Evolutionary conservation across 2,888 invertebrate species (phyloP).

Genomic region (Thymelicus acteon): DNA sequence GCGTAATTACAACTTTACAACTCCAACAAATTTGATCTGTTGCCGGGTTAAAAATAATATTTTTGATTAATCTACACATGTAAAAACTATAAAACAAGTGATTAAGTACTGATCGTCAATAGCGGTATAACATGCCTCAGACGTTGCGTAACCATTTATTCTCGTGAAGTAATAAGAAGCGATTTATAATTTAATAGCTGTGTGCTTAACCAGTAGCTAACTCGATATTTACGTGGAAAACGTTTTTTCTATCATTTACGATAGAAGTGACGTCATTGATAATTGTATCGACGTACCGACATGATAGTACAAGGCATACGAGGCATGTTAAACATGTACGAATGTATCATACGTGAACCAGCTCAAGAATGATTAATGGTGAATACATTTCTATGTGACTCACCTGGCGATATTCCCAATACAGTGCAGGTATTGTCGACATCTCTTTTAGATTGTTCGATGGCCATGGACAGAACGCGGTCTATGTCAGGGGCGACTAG

Average conservation of each 20-base stretch:
- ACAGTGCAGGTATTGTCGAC: slow-evolving; percentile 93
- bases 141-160: slow-evolving; percentile 73
- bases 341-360: slow-evolving; percentile 38
- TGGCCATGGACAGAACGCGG: slow-evolving; percentile 92
- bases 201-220: slow-evolving; percentile 60
- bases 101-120: slow-evolving; percentile 55
- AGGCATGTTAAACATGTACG: slow-evolving; percentile 38
- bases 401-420: slow-evolving; percentile 95
- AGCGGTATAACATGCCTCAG: slow-evolving; percentile 52
- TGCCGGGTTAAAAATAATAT: not conserved
- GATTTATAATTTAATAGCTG: slow-evolving; percentile 66
- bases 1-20: slow-evolving; percentile 23
- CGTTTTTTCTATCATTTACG: slow-evolving; percentile 61
- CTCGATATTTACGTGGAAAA: slow-evolving; percentile 59
- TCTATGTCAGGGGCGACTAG: slow-evolving; percentile 91
- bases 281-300: slow-evolving; percentile 45
- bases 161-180: slow-evolving; percentile 66
- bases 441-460: slow-evolving; percentile 94
- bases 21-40: not conserved
- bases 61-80: slow-evolving; percentile 10
- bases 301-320: slow-evolving; percentile 10
- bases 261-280: slow-evolving; percentile 68
- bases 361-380: slow-evolving; percentile 39
- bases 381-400: slow-evolving; percentile 63
- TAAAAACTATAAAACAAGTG: slow-evolving; percentile 38